Evolutionary conservation across 2,797 vertebrate species (phyloP), one percentile per base, ranked within the genome.

Genomic region (Sphaeramia orbicularis): DNA sequence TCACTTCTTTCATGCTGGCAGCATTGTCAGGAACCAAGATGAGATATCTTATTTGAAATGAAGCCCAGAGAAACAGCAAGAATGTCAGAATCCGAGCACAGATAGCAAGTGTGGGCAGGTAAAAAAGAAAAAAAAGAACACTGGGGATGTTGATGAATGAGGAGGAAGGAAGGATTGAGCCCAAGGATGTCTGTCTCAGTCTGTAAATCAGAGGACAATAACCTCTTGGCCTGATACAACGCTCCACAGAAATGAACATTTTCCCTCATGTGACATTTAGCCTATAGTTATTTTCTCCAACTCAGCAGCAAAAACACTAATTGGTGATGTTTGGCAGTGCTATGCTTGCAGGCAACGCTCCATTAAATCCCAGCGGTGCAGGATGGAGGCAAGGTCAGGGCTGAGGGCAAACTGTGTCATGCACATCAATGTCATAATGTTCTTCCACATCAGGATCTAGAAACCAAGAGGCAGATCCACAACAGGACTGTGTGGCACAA

Each of bases 11-110:
- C 9, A n/a, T 4, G 14, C 15, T 24, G 3, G 12, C 13, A 60
- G 9, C 10, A 3, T 12, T 45, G 59, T 48, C 45, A 30, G 8
- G 37, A 52, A 19, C 54, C 50, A 43, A 62, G 44, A 15, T 53
- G 41, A 43, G 7, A 63, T 32, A 43, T 30, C 27, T 30, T 7
- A 30, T 55, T 4, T 72, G 50, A 54, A 75, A 52, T n/a, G 12
- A 48, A 69, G 66, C 49, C 12, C 9, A 30, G 14, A 53, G 50
- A 67, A 65, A 67, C 11, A 48, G 44, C 18, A 36, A 19, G 16
- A 68, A 47, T 67, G 50, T 78, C 58, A 66, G 42, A 27, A 15
- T 10, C 36, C 9, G 24, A 42, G 1, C 11, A 19, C 30, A 57
- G 32, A 44, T 9, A 35, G 19, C 52, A 35, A 51, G 61, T 56